Conservation (phyloP, 2,113 vertebrate genomes). For the Tapirus terrestris region DNA sequence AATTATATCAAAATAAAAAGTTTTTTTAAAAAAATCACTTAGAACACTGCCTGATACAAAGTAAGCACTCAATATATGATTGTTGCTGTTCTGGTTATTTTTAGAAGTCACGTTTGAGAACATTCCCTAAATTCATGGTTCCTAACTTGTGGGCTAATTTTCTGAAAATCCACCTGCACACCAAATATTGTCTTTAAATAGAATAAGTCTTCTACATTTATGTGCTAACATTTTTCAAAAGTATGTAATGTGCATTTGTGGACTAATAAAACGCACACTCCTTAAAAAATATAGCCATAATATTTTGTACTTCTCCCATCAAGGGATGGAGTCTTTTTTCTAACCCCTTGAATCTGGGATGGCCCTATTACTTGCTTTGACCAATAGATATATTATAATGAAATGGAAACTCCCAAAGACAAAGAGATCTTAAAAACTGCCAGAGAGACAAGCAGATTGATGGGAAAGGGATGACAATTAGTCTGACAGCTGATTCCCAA, state of each 20-base stretch:
- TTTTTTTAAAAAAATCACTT: not conserved
- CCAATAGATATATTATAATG: not conserved
- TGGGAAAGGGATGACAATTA: not conserved
- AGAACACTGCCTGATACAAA: not conserved
- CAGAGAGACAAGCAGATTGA: not conserved
- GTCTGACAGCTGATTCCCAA: not conserved
- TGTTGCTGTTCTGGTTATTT: not conserved
- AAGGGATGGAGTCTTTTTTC: not conserved
- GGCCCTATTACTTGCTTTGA: not conserved
- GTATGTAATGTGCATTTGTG: not conserved
- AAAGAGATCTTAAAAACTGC: not conserved
- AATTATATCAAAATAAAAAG: not conserved
- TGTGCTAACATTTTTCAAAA: not conserved
- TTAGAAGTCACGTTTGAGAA: constrained; percentile 17
- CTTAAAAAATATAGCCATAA: not conserved
- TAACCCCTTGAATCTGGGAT: not conserved
- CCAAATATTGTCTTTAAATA: not conserved
- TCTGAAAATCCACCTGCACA: not conserved
- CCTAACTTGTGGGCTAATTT: not conserved
- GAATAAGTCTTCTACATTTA: not conserved
- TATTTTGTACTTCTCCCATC: not conserved
- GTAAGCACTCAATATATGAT: not conserved
- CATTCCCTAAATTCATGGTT: not conserved
- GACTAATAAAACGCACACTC: not conserved
- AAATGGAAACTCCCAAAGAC: not conserved